Evolutionary conservation across 1,140 invertebrate genomes (phyloP), one percentile per base, ranked within the genome.

Genomic region (Habropoda laboriosa): DNA sequence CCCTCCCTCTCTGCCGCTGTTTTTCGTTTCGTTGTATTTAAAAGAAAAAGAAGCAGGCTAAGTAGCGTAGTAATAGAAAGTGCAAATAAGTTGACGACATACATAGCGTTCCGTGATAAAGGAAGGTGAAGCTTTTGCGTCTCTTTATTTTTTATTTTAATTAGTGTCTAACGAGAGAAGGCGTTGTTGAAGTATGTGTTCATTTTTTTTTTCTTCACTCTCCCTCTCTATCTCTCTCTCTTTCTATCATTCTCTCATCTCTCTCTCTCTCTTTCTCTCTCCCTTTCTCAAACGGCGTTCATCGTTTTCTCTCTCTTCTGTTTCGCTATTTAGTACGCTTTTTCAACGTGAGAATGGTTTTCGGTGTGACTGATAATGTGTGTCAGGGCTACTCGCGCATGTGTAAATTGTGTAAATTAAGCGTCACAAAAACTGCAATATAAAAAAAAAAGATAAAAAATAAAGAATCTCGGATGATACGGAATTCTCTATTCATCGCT

Each of bases 321-420:
- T 72, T 58, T 1, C 27, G 47, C 40, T 40, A n/a, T 81, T 80
- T 81, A 70, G 73, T 63, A 79, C 77, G 85, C 70, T 87, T 87
- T 84, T 87, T 72, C 85, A 70, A 79, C 81, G 84, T 79, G 63
- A 72, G 82, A 89, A 86, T 88, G 86, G 71, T 86, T 73, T 70
- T 82, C 58, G 60, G 85, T 75, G 70, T 81, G 81, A 87, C 72
- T 86, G 88, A 68, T 68, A 82, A 60, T 71, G 81, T 47, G 71
- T 81, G 85, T 86, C 68, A 85, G 81, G 79, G 86, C 86, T 89
- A 89, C 51, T 88, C 86, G 88, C 89, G 90, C 90, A 91, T 91
- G 90, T 82, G 85, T 90, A 90, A 86, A 88, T 82, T 85, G 81
- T 83, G 85, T 85, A 83, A 81, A 86, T 79, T 86, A 77, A 86